Conservation (phyloP, 2,797 vertebrate genomes). For the Siniperca undulata region DNA sequence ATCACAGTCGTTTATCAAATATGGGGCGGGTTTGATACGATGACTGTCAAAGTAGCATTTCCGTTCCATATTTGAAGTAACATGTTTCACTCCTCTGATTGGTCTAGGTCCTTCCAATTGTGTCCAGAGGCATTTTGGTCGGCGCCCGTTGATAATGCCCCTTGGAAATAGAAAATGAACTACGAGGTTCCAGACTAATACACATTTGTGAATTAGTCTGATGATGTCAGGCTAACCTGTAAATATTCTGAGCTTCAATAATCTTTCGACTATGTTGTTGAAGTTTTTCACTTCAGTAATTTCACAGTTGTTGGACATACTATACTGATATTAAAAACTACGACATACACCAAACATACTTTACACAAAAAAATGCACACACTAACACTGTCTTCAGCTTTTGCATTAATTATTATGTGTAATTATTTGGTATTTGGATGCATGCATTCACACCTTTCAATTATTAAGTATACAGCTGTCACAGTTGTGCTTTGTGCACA, state of each 20-base stretch:
- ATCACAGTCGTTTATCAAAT: too few species aligned
- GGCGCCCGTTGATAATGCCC: too few species aligned
- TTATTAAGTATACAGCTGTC: constrained; percentile 35
- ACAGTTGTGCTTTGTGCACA: constrained; percentile 30
- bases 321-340: not conserved
- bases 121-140: too few species aligned
- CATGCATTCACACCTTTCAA: constrained; percentile 80
- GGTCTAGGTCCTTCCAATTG: too few species aligned
- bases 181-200: too few species aligned
- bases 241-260: not conserved
- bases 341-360: constrained; percentile 9
- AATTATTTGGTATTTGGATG: constrained; percentile 65
- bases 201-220: too few species aligned
- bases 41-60: too few species aligned
- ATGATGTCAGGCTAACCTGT: not conserved
- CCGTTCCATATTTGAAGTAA: too few species aligned
- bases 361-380: not conserved
- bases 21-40: too few species aligned
- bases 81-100: too few species aligned
- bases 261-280: not conserved
- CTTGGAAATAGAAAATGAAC: too few species aligned
- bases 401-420: constrained; percentile 61
- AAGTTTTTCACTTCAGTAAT: not conserved
- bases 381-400: constrained; percentile 22
- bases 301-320: not conserved